These are phyloP conservation scores for Galagoides demidoff DNA, from an alignment of 2,797 vertebrate species.

Conservation along the genomic window DNA sequence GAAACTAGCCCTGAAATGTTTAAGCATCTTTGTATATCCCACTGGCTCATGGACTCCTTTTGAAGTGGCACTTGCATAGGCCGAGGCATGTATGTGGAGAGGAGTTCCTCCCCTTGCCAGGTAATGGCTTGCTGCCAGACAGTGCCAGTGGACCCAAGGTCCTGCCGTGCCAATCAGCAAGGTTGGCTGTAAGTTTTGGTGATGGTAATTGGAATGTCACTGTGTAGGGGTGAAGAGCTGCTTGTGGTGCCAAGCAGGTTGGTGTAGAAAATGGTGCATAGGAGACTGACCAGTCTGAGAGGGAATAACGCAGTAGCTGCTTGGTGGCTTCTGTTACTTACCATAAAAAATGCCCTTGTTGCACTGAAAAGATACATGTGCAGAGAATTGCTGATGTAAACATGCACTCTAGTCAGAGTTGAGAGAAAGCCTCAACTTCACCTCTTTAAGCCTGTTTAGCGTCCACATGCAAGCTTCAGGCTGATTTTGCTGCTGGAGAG, in stretches of 20 bases:
- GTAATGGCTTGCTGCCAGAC: slow-evolving; percentile 74
- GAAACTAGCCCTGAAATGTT: slow-evolving; percentile 84
- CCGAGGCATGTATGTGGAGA: slow-evolving; percentile 39
- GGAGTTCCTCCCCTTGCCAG: background rate
- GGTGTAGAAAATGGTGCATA: slow-evolving; percentile 64
- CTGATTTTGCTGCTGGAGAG: slow-evolving; percentile 38
- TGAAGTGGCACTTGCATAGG: slow-evolving; percentile 79
- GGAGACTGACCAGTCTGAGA: slow-evolving; percentile 47
- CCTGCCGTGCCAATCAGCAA: slow-evolving; percentile 59
- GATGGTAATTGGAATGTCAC: slow-evolving; percentile 88
- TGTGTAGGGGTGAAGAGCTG: slow-evolving; percentile 68
- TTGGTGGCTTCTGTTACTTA: slow-evolving; percentile 52
- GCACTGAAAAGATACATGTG: slow-evolving; percentile 73
- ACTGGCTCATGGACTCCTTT: slow-evolving; percentile 80
- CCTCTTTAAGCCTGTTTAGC: no score
- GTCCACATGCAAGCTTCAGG: no score
- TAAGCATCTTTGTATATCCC: slow-evolving; percentile 85
- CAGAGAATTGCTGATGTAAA: slow-evolving; percentile 84
- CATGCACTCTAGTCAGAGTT: slow-evolving; percentile 79
- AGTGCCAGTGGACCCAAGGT: slow-evolving; percentile 58
- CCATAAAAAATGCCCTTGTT: slow-evolving; percentile 69
- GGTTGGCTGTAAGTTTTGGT: slow-evolving; percentile 79
- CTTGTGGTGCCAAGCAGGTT: slow-evolving; percentile 77
- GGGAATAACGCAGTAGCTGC: background rate
- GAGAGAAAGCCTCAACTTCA: no score